These are phyloP conservation scores for Archips xylosteana DNA, from an alignment of 2,888 invertebrate genomes.

Conservation along the genomic window DNA sequence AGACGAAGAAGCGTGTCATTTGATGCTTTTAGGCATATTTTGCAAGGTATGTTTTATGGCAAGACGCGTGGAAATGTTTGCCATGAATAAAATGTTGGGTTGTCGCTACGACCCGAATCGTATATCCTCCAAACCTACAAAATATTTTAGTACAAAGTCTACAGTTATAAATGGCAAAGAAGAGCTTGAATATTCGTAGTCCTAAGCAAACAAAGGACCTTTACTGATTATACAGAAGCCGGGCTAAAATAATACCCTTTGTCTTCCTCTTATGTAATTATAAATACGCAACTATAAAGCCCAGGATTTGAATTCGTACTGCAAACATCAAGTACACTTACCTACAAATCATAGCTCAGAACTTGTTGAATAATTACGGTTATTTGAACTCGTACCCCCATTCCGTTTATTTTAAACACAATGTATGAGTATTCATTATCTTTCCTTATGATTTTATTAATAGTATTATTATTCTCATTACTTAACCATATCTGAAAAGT, in stretches of 20 bases:
- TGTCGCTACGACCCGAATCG: constrained; percentile 8
- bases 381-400: not conserved
- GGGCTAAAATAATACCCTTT: constrained; percentile 33
- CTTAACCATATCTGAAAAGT: too few relatives aligned
- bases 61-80: constrained; percentile 28
- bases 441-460: too few relatives aligned
- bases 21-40: constrained; percentile 41
- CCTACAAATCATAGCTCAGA: not conserved
- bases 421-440: too few relatives aligned
- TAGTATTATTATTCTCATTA: too few relatives aligned
- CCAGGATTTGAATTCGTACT: constrained; percentile 16
- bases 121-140: constrained; percentile 21
- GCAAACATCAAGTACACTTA: not conserved
- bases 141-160: constrained; percentile 27
- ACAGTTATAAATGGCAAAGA: constrained; percentile 25
- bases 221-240: constrained; percentile 30
- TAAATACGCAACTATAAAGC: constrained; percentile 14
- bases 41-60: constrained; percentile 38
- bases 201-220: constrained; percentile 39
- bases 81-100: constrained; percentile 37
- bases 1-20: constrained; percentile 38
- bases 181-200: constrained; percentile 19
- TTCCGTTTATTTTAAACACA: not conserved
- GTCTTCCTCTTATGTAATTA: constrained; percentile 23
- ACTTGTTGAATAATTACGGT: not conserved